Evolutionary conservation across 2,888 invertebrate genomes (phyloP), one percentile per base, ranked within the genome.

Genomic region (Cantharis nigra): DNA sequence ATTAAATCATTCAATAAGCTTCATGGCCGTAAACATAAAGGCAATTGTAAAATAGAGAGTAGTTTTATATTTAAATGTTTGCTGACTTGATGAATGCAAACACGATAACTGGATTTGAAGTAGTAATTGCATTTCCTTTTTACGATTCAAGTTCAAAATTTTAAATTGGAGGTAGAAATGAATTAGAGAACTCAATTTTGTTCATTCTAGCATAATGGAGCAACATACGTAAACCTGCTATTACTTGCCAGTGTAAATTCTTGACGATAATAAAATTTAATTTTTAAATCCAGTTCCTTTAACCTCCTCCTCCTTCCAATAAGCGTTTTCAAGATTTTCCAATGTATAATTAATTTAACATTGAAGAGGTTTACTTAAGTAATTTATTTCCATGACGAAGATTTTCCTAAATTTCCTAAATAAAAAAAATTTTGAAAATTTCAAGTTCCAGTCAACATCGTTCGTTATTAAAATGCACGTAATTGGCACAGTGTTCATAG

Each of bases 1-100:
- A 63, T 71, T 71, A 64, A 71, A 64, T 71, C 71, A 64, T 71
- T 71, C 63, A 63, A 71, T 71, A 71, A 71, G 28, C 28, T 71
- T 71, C 62, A 71, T 71, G 71, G 63, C 23, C 71, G 62, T 62
- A 63, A 26, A 71, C 62, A 71, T 71, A 71, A 71, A 71, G 11
- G 63, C 62, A 64, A 62, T 71, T 64, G 30, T 10, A 28, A 64
- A 71, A 63, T 71, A 71, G 64, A 71, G 11, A 49, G 49, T 49
- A 49, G 49, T n/a, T n/a, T 33, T 49, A n/a, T n/a, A 49, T 49
- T 49, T 49, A 49, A n/a, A 49, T 49, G n/a, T 49, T 49, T 49
- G 49, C 49, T 49, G 13, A 49, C 49, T 49, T 49, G 49, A 49
- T 49, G 49, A 49, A 49, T 49, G 49, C 49, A 49, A 49, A 49